Percentiles rank a stretch among this genome's conserved stretches.
Evolutionary conservation across 2,113 vertebrate genomes (phyloP).

Genomic region (Noturus placidus): DNA sequence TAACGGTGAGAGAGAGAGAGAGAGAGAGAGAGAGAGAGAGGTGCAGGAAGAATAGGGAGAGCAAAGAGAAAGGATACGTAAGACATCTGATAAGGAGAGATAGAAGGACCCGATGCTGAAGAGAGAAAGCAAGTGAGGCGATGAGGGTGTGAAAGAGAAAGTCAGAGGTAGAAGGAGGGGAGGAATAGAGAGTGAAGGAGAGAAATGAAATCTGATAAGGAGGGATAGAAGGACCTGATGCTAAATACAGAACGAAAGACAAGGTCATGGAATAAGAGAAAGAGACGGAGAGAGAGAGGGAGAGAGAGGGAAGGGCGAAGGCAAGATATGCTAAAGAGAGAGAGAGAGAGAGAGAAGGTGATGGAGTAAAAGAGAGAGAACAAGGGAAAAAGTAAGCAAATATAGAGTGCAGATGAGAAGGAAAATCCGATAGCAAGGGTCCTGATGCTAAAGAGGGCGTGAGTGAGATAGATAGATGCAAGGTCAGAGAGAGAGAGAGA

Average conservation of each 20-base stretch:
- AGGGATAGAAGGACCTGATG: constrained; percentile 25
- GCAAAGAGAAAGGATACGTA: background rate
- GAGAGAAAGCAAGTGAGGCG: background rate
- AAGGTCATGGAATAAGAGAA: constrained; percentile 6
- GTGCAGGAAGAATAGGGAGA: background rate
- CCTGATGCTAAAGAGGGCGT: constrained; percentile 3
- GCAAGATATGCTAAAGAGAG: background rate
- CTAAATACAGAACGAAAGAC: constrained; percentile 25
- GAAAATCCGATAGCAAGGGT: constrained; percentile 17
- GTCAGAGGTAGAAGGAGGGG: background rate
- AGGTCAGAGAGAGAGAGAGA: constrained; percentile 14
- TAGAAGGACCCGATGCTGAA: constrained; percentile 26
- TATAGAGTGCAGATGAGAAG: constrained; percentile 10
- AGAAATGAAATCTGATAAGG: constrained; percentile 39
- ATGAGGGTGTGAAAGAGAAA: background rate
- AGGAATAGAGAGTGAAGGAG: constrained; percentile 9
- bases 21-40: background rate
- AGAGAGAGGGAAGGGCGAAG: no score
- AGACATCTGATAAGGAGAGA: constrained; percentile 24
- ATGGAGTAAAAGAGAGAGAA: background rate
- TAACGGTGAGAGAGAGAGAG: constrained; percentile 9
- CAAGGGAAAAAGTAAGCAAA: background rate
- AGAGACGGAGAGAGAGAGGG: no score
- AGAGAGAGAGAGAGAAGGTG: background rate
- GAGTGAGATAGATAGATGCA: constrained; percentile 10